Conservation (phyloP, 2,113 vertebrate genomes). For the Elachura formosa region DNA sequence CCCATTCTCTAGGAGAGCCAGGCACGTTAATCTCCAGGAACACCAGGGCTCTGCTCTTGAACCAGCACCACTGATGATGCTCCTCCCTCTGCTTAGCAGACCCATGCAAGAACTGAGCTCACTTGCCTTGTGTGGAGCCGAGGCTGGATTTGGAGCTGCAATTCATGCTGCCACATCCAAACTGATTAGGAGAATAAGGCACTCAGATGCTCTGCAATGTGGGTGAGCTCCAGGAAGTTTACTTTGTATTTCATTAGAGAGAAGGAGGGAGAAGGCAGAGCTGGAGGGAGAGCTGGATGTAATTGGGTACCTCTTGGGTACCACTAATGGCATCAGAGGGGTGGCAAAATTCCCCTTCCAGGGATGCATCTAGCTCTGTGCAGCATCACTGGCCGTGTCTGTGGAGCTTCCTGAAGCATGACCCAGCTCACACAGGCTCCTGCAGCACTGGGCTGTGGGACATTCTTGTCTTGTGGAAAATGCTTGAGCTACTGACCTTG, state of each 20-base stretch:
- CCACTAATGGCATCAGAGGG: neutral
- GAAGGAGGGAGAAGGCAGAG: neutral
- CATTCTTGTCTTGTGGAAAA: neutral
- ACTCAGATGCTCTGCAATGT: neutral
- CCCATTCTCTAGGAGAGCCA: neutral
- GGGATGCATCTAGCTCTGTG: neutral
- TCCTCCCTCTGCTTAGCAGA: neutral
- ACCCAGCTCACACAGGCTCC: neutral
- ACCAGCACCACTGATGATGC: neutral
- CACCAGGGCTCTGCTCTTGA: neutral
- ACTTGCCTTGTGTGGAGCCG: fast-evolving
- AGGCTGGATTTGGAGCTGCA: neutral
- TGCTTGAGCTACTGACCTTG: neutral
- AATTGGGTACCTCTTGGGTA: fast-evolving
- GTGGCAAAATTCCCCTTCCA: neutral
- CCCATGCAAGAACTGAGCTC: neutral
- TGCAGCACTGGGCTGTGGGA: neutral
- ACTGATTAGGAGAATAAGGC: neutral
- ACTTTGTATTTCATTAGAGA: neutral
- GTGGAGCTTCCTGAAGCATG: neutral
- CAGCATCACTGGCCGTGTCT: neutral
- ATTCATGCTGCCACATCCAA: neutral
- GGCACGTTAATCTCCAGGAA: neutral
- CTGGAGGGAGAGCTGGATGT: neutral
- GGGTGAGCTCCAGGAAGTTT: neutral